phyloP scores from a whole-genome alignment of 2,797 vertebrate genomes.

The Gadopsis bispinosus region DNA sequence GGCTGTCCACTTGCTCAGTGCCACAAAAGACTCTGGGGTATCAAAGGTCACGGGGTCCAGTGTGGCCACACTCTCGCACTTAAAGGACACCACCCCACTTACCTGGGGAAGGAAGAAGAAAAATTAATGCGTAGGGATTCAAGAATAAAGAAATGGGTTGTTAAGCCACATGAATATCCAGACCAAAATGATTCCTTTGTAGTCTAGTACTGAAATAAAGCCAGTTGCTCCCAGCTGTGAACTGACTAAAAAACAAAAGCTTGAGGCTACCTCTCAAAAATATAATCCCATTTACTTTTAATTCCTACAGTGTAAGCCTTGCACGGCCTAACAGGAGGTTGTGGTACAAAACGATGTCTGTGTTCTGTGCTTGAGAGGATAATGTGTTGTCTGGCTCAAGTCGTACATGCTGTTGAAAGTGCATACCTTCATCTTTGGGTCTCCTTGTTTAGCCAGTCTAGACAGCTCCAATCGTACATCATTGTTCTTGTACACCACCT shows the following conservation, averaged over 20 bases:
- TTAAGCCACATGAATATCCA: constrained; percentile 23
- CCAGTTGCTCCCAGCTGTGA: constrained; percentile 47
- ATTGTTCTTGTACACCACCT: constrained; percentile 99
- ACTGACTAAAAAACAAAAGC: constrained; percentile 55
- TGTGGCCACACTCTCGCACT: constrained; percentile 98
- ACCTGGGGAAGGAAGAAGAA: constrained; percentile 74
- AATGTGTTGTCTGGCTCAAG: constrained; percentile 41
- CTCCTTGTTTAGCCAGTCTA: constrained; percentile 95
- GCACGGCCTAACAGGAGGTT: constrained; percentile 35
- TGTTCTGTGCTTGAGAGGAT: constrained; percentile 49
- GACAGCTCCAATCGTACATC: constrained; percentile 97
- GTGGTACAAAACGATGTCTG: constrained; percentile 33
- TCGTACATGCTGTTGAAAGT: constrained; percentile 29
- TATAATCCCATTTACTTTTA: constrained; percentile 67
- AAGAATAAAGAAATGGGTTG: background rate
- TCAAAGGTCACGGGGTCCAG: constrained; percentile 99
- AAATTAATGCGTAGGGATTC: background rate
- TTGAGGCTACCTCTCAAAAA: constrained; percentile 50
- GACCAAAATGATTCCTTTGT: constrained; percentile 45
- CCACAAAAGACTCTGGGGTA: constrained; percentile 97
- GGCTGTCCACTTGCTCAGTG: constrained; percentile 96
- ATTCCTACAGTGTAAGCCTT: constrained; percentile 33
- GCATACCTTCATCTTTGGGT: constrained; percentile 95
- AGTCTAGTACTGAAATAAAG: constrained; percentile 42
- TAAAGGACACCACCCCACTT: constrained; percentile 97